These are phyloP conservation scores for Calliphora vomitoria DNA, from an alignment of 2,888 invertebrate species.

Conservation along the genomic window DNA sequence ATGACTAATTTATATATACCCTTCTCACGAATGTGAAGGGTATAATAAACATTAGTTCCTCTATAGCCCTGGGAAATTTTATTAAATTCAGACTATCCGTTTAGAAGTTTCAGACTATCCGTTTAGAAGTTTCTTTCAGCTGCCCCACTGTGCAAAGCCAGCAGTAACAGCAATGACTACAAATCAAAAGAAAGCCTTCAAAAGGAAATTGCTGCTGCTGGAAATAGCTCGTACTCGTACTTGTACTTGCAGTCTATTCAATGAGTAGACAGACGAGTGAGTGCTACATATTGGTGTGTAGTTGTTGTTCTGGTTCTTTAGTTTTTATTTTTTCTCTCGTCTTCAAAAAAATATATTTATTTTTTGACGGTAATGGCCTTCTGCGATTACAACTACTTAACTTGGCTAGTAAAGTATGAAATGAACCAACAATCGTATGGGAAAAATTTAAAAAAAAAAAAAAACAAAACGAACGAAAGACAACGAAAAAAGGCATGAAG, in stretches of 20 bases:
- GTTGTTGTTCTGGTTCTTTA: slow-evolving; percentile 56
- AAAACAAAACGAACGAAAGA: background rate
- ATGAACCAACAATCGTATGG: slow-evolving; percentile 43
- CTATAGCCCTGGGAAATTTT: no score
- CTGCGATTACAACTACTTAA: slow-evolving; percentile 72
- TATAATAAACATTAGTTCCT: no score
- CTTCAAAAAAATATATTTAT: slow-evolving; percentile 6
- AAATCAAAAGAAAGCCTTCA: slow-evolving; percentile 58
- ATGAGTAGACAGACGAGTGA: slow-evolving; percentile 10
- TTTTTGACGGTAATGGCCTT: slow-evolving; percentile 68
- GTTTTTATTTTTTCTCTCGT: slow-evolving; percentile 22
- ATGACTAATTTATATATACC: no score
- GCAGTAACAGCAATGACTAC: slow-evolving; percentile 23
- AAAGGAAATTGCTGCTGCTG: slow-evolving; percentile 63
- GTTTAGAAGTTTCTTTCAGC: no score
- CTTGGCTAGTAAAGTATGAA: slow-evolving; percentile 66
- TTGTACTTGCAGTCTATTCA: slow-evolving; percentile 2
- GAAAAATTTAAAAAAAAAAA: background rate
- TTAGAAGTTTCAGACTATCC: no score
- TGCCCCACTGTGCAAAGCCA: background rate
- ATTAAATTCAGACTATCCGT: no score
- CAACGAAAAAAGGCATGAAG: slow-evolving; percentile 35
- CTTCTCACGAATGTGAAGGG: no score
- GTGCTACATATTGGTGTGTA: background rate
- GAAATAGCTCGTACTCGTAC: slow-evolving; percentile 20